Conservation (phyloP, 2,888 invertebrate species). For the Oscheius sp. region DNA sequence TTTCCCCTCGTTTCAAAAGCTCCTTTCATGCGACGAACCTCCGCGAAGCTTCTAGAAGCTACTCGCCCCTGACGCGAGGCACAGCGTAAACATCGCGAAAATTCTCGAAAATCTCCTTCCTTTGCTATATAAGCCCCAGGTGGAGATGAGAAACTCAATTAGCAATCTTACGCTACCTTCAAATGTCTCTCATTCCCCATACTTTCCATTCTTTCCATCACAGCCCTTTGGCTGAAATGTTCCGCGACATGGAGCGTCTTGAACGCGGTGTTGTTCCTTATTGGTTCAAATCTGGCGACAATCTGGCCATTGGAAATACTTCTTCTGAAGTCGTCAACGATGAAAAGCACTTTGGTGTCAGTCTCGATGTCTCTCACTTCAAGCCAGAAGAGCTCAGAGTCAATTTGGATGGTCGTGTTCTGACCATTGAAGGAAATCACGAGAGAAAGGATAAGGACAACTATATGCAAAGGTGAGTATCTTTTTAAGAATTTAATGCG, state of each 20-base stretch:
- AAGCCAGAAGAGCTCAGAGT: constrained; percentile 50
- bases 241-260: background rate
- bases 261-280: constrained; percentile 6
- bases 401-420: constrained; percentile 39
- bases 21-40: no score
- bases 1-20: no score
- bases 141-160: no score
- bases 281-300: constrained; percentile 18
- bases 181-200: constrained; percentile 3
- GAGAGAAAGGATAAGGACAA: constrained; percentile 27
- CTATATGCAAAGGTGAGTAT: constrained; percentile 34
- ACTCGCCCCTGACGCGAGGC: no score
- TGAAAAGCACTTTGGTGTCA: constrained; percentile 39
- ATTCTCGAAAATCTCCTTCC: no score
- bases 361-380: constrained; percentile 40
- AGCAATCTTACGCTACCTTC: no score
- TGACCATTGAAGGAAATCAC: constrained; percentile 44
- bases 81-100: no score
- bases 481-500: no score
- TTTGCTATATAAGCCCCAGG: no score
- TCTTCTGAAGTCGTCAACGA: constrained; percentile 32
- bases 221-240: background rate
- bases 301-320: background rate
- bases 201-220: background rate
- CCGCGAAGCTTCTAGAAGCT: no score